phyloP scores from a whole-genome alignment of 2,113 vertebrate species.

The Petrocephalus zakoni region DNA sequence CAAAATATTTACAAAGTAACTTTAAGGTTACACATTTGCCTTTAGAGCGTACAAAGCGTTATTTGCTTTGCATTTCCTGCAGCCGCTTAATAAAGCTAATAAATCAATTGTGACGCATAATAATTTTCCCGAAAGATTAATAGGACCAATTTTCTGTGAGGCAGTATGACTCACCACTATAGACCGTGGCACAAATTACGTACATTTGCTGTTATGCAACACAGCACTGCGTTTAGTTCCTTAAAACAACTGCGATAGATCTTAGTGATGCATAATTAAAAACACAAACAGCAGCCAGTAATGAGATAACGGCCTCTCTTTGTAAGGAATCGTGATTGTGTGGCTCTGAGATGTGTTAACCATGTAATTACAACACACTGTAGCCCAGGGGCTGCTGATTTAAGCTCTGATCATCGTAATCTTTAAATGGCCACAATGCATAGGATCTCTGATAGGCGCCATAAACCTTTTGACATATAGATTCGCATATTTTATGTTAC shows the following conservation, averaged over 20 bases:
- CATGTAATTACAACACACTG: background rate
- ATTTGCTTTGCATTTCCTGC: background rate
- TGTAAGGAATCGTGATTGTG: background rate
- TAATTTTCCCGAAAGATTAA: background rate
- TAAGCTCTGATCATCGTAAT: background rate
- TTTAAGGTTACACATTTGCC: background rate
- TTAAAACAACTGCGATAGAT: background rate
- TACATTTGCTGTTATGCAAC: background rate
- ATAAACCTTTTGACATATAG: background rate
- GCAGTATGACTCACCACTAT: background rate
- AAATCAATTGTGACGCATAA: background rate
- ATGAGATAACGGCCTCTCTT: background rate
- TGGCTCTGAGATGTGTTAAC: background rate
- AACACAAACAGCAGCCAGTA: constrained; percentile 5
- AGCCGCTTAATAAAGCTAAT: background rate
- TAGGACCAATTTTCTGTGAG: background rate
- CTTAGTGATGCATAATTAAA: background rate
- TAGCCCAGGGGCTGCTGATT: background rate
- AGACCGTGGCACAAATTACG: background rate
- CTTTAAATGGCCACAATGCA: background rate
- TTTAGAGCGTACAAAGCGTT: background rate
- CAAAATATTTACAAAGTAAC: background rate
- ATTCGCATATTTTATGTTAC: background rate
- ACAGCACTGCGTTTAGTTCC: background rate
- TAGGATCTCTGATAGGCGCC: background rate